These are phyloP conservation scores for Agonopterix alstromeriana DNA, from an alignment of 2,888 invertebrate genomes.

Conservation along the genomic window DNA sequence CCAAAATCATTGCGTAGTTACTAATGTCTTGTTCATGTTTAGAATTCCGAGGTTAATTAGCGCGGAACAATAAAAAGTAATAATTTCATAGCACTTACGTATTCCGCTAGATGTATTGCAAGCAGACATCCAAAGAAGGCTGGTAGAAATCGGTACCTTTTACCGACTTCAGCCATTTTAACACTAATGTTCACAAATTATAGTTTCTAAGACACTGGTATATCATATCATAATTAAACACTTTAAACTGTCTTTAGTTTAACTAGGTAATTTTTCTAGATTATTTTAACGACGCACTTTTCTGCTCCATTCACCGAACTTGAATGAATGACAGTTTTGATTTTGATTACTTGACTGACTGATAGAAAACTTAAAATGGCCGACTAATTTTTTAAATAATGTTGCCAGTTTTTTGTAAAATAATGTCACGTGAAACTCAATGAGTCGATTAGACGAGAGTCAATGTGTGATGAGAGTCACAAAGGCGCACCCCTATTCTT, in stretches of 20 bases:
- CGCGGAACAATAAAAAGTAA: conserved; percentile 30
- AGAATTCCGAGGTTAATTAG: conserved; percentile 18
- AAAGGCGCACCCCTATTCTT: no score
- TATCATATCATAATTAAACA: conserved; percentile 40
- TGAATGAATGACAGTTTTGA: conserved; percentile 6
- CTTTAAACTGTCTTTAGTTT: conserved; percentile 9
- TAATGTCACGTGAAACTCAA: no score
- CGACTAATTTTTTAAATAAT: neutral
- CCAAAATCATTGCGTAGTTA: no score
- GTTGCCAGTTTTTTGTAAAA: no score
- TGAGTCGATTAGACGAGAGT: no score
- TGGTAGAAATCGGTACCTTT: conserved; percentile 31
- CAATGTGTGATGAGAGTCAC: no score
- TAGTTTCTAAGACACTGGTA: conserved; percentile 18
- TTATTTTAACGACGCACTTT: conserved; percentile 16
- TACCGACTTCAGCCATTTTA: conserved; percentile 32
- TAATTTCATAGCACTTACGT: conserved; percentile 36
- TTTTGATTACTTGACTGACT: neutral
- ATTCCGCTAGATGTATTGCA: conserved; percentile 34
- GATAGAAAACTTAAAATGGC: conserved; percentile 5
- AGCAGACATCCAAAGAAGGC: conserved; percentile 34
- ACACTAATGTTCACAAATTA: conserved; percentile 24
- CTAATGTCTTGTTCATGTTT: neutral
- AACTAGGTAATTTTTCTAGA: conserved; percentile 9
- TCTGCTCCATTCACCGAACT: conserved; percentile 14